Base-by-base conservation (phyloP, 2,888 invertebrate species). In the Caenorhabditis sp. region DNA sequence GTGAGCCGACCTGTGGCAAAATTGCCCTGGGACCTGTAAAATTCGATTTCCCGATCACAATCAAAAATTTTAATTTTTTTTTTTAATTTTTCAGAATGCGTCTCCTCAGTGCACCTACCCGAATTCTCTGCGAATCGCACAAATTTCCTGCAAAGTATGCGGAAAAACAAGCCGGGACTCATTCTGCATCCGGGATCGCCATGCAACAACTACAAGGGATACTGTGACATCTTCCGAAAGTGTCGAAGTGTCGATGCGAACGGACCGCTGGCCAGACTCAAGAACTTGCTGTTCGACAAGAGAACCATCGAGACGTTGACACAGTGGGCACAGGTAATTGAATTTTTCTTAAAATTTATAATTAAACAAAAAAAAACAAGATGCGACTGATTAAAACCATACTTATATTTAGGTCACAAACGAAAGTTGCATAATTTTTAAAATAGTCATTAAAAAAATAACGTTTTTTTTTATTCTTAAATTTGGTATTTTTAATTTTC, bases 211-310 rank as follows among this genome's bases (percentile, higher is more conserved):
- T 99, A 97, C 94, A 92, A 92, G 82, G 90, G 99, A 67, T 99
- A 99, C 93, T 99, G 99, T 94, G 99, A 99, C 94, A 98, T 99
- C 85, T 99, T 99, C 94, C 95, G 97, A 68, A 98, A 97, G 93
- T 99, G 99, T 92, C 95, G 99, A 86, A 96, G 97, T 0, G 98
- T 99, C 24, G 98, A 99, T 93, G 98, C 98, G 0, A 98, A 99
- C 91, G 99, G 99, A 6, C 99, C 99, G 2, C 93, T 99, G 83
- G 97, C 97, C 24, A 94, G 98, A 67, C 94, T 99, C 77, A 98
- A 98, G 94, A 85, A 87, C 62, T 72, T 85, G 50, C 78, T 90
- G 1, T 90, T 90, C 61, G 89, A 90, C 51, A 90, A 89, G 61
- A 82, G 65, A 26, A 90, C 89, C 4, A 89, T 90, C 65, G 85